Conservation (phyloP, 2,797 vertebrate species). For the Acanthopagrus latus region DNA sequence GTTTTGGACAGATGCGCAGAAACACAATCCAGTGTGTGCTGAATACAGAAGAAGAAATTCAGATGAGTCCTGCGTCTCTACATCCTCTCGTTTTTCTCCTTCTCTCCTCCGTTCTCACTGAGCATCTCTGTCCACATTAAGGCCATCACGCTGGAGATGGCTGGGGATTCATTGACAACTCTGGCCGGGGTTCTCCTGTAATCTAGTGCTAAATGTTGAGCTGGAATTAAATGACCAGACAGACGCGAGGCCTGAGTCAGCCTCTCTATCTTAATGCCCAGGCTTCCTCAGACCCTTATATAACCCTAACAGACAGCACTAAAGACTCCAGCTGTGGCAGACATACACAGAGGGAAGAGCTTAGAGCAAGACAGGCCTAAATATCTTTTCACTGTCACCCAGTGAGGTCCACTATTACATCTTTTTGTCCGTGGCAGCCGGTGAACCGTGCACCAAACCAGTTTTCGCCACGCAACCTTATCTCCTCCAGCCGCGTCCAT, state of each 20-base stretch:
- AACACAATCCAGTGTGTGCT: not conserved
- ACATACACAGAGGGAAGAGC: slow-evolving; percentile 42
- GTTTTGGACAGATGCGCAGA: slow-evolving; percentile 21
- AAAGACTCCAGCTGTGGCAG: slow-evolving; percentile 65
- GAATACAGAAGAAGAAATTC: slow-evolving; percentile 20
- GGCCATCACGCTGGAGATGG: slow-evolving; percentile 35
- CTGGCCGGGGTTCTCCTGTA: slow-evolving; percentile 42
- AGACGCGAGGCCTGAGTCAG: slow-evolving; percentile 64
- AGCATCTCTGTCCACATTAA: slow-evolving; percentile 49
- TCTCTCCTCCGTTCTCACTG: slow-evolving; percentile 21
- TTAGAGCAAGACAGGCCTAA: slow-evolving; percentile 45
- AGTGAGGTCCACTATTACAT: slow-evolving; percentile 11
- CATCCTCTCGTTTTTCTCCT: slow-evolving; percentile 25
- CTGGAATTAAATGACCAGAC: slow-evolving; percentile 73
- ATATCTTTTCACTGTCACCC: slow-evolving; percentile 47
- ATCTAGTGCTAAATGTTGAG: slow-evolving; percentile 66
- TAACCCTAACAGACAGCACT: slow-evolving; percentile 71
- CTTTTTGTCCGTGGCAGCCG: not conserved
- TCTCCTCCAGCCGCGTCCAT: not conserved
- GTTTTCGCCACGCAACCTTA: not conserved
- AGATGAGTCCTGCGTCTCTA: not conserved
- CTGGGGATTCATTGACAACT: slow-evolving; percentile 51
- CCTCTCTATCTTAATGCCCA: slow-evolving; percentile 66
- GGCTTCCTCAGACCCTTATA: slow-evolving; percentile 65
- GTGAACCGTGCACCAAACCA: not conserved